Evolutionary conservation across 2,113 vertebrate species (phyloP).

Genomic region (Cynocephalus volans): DNA sequence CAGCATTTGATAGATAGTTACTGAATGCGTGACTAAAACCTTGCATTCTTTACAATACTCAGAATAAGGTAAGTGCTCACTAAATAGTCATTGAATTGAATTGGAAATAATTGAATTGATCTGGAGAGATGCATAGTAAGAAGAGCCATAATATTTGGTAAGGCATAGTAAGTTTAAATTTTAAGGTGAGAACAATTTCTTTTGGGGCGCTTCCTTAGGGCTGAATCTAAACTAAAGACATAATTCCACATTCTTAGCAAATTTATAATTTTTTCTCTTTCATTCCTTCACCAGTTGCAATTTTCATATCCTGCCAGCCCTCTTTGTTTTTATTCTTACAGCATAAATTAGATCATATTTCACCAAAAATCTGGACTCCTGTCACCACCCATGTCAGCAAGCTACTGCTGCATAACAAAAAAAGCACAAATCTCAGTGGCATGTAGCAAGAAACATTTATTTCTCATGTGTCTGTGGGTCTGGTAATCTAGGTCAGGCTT

Average conservation of each 20-base stretch:
- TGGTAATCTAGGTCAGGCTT: background rate
- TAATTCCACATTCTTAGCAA: background rate
- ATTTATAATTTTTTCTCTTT: background rate
- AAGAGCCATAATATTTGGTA: slow-evolving; percentile 14
- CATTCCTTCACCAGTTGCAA: background rate
- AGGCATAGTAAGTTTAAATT: slow-evolving; percentile 21
- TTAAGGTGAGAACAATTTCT: slow-evolving; percentile 37
- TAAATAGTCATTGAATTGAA: slow-evolving; percentile 32
- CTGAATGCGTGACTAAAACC: background rate
- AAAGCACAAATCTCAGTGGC: background rate
- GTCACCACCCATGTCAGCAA: background rate
- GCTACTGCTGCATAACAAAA: background rate
- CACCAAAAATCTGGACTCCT: background rate
- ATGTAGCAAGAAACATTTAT: background rate
- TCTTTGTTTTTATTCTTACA: slow-evolving; percentile 18
- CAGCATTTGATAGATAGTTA: background rate
- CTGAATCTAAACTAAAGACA: background rate
- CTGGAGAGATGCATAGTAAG: background rate
- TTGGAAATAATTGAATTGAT: background rate
- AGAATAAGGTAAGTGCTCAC: background rate
- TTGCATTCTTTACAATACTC: background rate
- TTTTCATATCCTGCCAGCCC: background rate
- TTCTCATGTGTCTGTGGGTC: background rate
- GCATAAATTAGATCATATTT: background rate
- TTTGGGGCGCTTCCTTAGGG: background rate